These are phyloP conservation scores for Pipistrellus nathusii DNA, from an alignment of 2,797 vertebrate species.

Conservation along the genomic window DNA sequence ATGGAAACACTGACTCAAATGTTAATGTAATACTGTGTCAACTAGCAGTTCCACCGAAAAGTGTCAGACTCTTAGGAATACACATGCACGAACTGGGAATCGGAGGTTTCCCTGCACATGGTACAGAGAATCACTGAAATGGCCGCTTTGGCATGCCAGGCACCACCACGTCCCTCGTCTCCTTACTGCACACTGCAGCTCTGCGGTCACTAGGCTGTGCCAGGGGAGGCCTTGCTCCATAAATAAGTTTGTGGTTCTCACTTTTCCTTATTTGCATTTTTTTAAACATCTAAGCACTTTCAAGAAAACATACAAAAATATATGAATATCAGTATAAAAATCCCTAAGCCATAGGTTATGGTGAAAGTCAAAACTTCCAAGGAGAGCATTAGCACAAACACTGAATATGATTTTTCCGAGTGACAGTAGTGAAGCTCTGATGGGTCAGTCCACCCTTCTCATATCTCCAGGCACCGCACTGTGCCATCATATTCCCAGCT, in stretches of 20 bases:
- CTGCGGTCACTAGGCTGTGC: neutral
- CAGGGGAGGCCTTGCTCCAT: neutral
- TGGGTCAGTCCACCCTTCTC: neutral
- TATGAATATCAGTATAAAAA: neutral
- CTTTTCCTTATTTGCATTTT: slow-evolving; percentile 28
- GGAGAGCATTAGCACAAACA: neutral
- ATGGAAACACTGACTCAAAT: neutral
- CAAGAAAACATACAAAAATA: neutral
- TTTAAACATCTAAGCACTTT: slow-evolving; percentile 6
- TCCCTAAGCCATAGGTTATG: neutral
- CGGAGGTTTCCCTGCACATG: neutral
- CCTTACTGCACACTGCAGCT: neutral
- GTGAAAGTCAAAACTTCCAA: slow-evolving; percentile 19
- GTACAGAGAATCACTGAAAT: neutral
- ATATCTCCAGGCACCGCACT: rapidly evolving
- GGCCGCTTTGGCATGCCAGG: neutral
- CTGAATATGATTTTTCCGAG: neutral
- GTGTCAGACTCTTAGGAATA: neutral
- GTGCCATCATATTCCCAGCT: neutral
- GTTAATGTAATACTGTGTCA: slow-evolving; percentile 31
- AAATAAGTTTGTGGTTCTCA: neutral
- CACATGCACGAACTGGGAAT: neutral
- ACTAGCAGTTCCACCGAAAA: neutral
- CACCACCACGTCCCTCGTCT: neutral
- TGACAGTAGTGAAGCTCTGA: neutral